Percentiles rank a stretch among this genome's conserved stretches.
phyloP scores from a whole-genome alignment of 2,888 invertebrate genomes.

The Ophion ventricosus region DNA sequence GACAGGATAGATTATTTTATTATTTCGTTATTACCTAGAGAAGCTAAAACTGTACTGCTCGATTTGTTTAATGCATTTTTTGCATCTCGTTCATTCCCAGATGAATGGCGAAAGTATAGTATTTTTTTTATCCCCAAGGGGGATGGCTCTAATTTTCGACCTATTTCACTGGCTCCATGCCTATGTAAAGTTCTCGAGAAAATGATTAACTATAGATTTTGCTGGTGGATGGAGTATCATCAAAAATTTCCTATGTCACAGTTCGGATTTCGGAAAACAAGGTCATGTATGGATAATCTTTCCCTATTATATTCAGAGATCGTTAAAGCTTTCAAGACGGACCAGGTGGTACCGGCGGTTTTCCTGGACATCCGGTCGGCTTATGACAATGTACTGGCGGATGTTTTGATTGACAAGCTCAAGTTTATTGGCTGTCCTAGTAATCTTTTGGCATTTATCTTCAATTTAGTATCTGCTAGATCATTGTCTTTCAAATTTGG shows the following conservation, averaged over 20 bases:
- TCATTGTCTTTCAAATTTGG: slow-evolving; percentile 6
- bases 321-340: not conserved
- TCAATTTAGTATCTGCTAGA: slow-evolving; percentile 18
- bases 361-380: slow-evolving; percentile 17
- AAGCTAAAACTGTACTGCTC: not conserved
- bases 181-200: slow-evolving; percentile 18
- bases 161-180: slow-evolving; percentile 22
- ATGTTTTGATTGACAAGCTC: slow-evolving; percentile 7
- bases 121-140: slow-evolving; percentile 44
- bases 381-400: slow-evolving; percentile 15
- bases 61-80: slow-evolving; percentile 23
- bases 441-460: slow-evolving; percentile 21
- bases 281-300: slow-evolving; percentile 14
- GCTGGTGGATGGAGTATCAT: slow-evolving; percentile 16
- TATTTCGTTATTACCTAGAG: not conserved
- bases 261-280: slow-evolving; percentile 15
- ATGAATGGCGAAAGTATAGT: slow-evolving; percentile 28
- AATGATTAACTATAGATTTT: slow-evolving; percentile 17
- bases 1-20: slow-evolving; percentile 39
- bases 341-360: not conserved
- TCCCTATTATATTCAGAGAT: slow-evolving; percentile 1
- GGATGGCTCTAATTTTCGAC: not conserved
- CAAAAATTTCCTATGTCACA: not conserved
- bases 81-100: slow-evolving; percentile 9
- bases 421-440: not conserved